Percentiles rank a stretch among this genome's conserved stretches.
Evolutionary conservation across 2,888 invertebrate species (phyloP).

Genomic region (Argynnis bischoffii): DNA sequence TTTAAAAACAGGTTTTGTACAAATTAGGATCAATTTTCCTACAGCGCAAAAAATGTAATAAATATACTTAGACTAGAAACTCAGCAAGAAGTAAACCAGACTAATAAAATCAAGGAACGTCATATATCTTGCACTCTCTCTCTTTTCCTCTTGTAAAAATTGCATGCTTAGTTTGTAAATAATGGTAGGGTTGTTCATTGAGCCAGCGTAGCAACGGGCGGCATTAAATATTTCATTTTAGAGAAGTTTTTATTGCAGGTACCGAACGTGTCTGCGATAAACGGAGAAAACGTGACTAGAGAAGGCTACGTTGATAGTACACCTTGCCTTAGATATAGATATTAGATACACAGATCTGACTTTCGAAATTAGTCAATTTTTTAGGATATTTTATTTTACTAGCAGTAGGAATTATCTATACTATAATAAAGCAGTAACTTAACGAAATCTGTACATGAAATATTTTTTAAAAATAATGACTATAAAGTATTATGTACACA

Average conservation of each 20-base stretch:
- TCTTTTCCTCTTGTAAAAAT: conserved; percentile 24
- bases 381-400: conserved; percentile 4
- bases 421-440: too few relatives aligned
- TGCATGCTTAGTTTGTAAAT: conserved; percentile 34
- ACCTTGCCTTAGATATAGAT: conserved; percentile 28
- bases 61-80: background rate
- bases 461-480: too few relatives aligned
- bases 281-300: conserved; percentile 75
- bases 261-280: conserved; percentile 77
- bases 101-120: conserved; percentile 14
- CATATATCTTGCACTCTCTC: conserved; percentile 4
- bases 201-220: conserved; percentile 61
- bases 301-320: conserved; percentile 46
- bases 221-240: conserved; percentile 81
- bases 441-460: too few relatives aligned
- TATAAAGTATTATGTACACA: too few relatives aligned
- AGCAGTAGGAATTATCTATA: background rate
- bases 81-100: background rate
- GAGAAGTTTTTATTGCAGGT: conserved; percentile 80
- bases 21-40: too few relatives aligned
- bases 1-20: too few relatives aligned
- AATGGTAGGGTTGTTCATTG: conserved; percentile 48
- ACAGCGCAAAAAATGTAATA: background rate
- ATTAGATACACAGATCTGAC: conserved; percentile 14
- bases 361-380: conserved; percentile 1